Evolutionary conservation across 2,113 vertebrate genomes (phyloP).

Genomic region (Amia ocellicauda): DNA sequence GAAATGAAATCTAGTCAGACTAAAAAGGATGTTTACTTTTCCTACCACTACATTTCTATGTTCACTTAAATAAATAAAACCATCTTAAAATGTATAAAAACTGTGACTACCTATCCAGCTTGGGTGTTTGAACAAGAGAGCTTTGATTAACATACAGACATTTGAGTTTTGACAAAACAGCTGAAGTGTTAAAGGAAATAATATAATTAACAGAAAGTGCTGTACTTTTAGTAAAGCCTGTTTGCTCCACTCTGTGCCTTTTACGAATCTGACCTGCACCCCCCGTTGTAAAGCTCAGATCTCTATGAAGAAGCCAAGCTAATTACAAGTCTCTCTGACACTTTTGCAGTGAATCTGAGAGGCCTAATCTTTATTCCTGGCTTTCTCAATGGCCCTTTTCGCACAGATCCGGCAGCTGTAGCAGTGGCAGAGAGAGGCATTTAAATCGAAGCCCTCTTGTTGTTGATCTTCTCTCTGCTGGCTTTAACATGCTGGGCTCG

Average conservation of each 20-base stretch:
- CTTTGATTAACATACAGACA: too few relatives aligned
- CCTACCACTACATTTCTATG: too few relatives aligned
- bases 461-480: not conserved
- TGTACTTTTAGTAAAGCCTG: too few relatives aligned
- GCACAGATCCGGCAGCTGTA: not conserved
- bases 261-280: not conserved
- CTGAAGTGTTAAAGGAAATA: too few relatives aligned
- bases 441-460: not conserved
- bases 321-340: not conserved
- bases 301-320: not conserved
- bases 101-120: too few relatives aligned
- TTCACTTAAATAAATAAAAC: too few relatives aligned
- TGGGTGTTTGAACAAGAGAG: too few relatives aligned
- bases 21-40: too few relatives aligned
- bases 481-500: not conserved
- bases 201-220: too few relatives aligned
- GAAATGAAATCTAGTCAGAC: too few relatives aligned
- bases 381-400: not conserved
- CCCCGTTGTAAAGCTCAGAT: not conserved
- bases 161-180: too few relatives aligned
- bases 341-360: not conserved
- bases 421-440: not conserved
- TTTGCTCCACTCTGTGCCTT: not conserved
- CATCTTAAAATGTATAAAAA: too few relatives aligned
- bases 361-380: not conserved